Evolutionary conservation across 2,113 vertebrate species (phyloP).

Genomic region (Puffinus mauretanicus): DNA sequence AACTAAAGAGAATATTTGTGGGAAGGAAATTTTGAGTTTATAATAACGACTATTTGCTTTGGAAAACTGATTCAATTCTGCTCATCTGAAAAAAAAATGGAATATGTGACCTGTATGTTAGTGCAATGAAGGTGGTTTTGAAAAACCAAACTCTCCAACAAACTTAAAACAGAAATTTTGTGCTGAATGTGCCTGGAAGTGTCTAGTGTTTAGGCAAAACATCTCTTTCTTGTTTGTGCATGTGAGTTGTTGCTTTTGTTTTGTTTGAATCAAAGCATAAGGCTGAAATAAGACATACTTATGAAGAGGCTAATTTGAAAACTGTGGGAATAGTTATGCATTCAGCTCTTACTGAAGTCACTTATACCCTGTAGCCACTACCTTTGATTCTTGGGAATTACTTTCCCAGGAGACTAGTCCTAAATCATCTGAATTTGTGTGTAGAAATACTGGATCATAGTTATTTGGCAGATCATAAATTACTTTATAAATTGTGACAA

Average conservation of each 20-base stretch:
- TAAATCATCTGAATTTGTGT: background rate
- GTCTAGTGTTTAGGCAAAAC: background rate
- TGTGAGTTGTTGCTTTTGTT: background rate
- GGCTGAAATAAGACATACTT: background rate
- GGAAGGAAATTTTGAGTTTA: conserved; percentile 13
- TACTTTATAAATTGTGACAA: background rate
- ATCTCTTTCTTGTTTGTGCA: background rate
- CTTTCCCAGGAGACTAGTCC: background rate
- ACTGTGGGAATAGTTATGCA: background rate
- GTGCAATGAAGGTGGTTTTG: background rate
- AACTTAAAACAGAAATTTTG: background rate
- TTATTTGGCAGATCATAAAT: background rate
- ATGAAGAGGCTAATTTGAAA: background rate
- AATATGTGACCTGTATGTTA: background rate
- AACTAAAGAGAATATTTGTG: background rate
- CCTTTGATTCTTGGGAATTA: background rate
- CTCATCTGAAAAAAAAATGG: background rate
- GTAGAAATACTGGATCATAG: background rate
- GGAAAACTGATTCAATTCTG: background rate
- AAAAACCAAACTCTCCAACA: background rate
- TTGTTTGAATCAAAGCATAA: background rate
- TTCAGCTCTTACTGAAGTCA: background rate
- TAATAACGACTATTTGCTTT: background rate
- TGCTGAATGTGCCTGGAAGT: background rate
- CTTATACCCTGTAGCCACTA: background rate